Evolutionary conservation across 1,140 invertebrate species (phyloP), one percentile per base, ranked within the genome.

Genomic region (Atta cephalotes): DNA sequence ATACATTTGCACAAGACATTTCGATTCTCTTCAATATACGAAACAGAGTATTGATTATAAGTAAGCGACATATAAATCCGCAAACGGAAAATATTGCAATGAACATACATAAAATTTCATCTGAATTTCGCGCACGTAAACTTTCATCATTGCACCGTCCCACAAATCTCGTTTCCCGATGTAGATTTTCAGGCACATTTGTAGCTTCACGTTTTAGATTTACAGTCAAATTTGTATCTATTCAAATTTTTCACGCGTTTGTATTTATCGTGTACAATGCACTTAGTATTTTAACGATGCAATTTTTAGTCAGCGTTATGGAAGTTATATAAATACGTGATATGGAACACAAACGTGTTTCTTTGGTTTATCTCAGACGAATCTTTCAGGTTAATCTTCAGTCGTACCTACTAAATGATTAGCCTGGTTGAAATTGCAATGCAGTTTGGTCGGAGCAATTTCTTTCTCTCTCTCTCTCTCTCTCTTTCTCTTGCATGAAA

Each of bases 211-310:
- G 39, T 60, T 72, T 82, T 14, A 21, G 35, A 82, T 21, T 6
- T 63, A 16, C 28, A 49, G 39, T 39, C 31, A 18, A 72, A 60
- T 81, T 74, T 39, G 35, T 28, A 51, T 60, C 28, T 74, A 74
- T 74, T 82, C 39, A 60, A 60, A 81, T 70, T 81, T 70, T 68
- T 68, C 49, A 16, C 62, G 28, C 63, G 45, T 35, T 35, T 25
- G 5, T 31, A 6, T 60, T 10, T 16, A 25, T 14, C 7, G 63
- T 39, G 16, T 21, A 49, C 18, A 58, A 45, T 51, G 70, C 56
- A 25, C 39, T 63, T 74, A 62, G 68, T 70, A 76, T 74, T 84
- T 84, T 74, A 84, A 76, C 45, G 18, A 31, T 9, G 25, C 53
- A 49, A 82, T 74, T 72, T 45, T 72, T 68, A 45, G 1, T 9